Evolutionary conservation across 2,797 vertebrate species (phyloP).

Genomic region (Hemitrygon akajei): DNA sequence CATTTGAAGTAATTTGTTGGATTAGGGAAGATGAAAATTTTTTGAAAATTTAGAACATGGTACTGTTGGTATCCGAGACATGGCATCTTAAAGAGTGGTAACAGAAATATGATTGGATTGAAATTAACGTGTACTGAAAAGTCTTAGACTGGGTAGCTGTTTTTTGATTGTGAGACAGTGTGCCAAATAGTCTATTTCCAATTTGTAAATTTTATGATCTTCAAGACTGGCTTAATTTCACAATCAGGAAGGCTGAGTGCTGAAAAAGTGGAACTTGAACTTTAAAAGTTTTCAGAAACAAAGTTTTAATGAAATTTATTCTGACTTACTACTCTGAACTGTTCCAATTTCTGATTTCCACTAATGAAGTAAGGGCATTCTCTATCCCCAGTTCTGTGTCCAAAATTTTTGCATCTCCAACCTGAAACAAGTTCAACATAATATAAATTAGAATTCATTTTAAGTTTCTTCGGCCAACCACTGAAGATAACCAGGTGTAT

Average conservation of each 20-base stretch:
- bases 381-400: slow-evolving; percentile 85
- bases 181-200: too few relatives aligned
- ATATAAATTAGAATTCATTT: neutral
- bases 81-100: too few relatives aligned
- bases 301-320: slow-evolving; percentile 4
- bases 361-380: slow-evolving; percentile 96
- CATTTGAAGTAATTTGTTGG: too few relatives aligned
- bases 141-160: too few relatives aligned
- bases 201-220: neutral
- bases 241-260: neutral
- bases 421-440: slow-evolving; percentile 55
- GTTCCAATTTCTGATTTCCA: slow-evolving; percentile 95
- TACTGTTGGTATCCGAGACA: too few relatives aligned
- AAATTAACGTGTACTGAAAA: too few relatives aligned
- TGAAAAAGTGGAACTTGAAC: neutral
- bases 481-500: neutral
- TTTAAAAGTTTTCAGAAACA: neutral
- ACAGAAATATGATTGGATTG: too few relatives aligned
- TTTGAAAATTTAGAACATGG: too few relatives aligned
- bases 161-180: too few relatives aligned
- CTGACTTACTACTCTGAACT: slow-evolving; percentile 88
- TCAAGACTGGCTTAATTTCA: neutral
- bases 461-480: neutral
- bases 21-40: too few relatives aligned
- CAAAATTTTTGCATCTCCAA: slow-evolving; percentile 89